Conservation (phyloP, 2,113 vertebrate genomes). For the Zapornia atra region DNA sequence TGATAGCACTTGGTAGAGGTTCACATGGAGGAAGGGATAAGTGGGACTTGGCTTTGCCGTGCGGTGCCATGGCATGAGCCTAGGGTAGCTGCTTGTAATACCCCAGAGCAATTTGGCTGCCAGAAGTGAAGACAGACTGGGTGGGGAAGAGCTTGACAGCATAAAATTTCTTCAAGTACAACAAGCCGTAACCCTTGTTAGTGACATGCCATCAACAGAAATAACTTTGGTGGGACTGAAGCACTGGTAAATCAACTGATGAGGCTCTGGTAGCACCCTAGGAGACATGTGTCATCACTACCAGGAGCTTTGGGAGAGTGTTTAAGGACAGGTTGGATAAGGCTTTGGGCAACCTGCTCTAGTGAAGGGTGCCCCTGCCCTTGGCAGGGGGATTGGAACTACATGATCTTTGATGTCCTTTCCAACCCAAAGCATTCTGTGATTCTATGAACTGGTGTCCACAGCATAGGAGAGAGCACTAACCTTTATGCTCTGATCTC, state of each 20-base stretch:
- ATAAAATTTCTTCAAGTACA: not conserved
- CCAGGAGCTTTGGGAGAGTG: not conserved
- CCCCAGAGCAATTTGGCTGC: not conserved
- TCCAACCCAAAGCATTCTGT: no score
- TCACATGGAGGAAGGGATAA: not conserved
- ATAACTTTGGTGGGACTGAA: not conserved
- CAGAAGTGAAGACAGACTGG: not conserved
- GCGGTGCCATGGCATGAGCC: rapidly evolving
- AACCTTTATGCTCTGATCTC: not conserved
- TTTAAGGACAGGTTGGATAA: no score
- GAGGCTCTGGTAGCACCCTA: not conserved
- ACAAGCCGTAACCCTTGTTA: not conserved
- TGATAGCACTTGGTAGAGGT: not conserved
- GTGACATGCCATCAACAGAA: not conserved
- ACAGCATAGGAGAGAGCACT: not conserved
- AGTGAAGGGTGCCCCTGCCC: no score
- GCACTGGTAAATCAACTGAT: not conserved
- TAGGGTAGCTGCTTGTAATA: not conserved
- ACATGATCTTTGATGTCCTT: no score
- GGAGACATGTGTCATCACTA: not conserved
- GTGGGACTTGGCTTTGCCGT: rapidly evolving
- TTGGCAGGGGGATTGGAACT: no score
- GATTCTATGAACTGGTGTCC: not conserved
- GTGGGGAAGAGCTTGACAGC: not conserved
- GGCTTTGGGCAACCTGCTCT: no score